Conservation (phyloP, 2,797 vertebrate species). For the Hoplostethus mediterraneus region DNA sequence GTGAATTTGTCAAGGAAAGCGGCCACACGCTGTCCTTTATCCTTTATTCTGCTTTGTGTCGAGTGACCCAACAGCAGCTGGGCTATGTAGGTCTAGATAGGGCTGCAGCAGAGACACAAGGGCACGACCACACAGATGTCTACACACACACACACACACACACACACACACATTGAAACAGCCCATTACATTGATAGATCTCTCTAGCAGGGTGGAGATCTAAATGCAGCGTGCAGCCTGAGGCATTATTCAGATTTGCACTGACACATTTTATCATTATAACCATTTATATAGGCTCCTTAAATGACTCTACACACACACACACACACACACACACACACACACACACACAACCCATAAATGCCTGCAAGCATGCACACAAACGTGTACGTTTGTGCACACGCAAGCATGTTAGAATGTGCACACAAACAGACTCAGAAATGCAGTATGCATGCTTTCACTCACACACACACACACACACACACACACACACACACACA, state of each 20-base stretch:
- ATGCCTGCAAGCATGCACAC: neutral
- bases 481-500: neutral
- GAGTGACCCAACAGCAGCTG: too few relatives aligned
- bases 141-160: constrained; percentile 3
- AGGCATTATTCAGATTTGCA: constrained; percentile 61
- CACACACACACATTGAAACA: constrained; percentile 44
- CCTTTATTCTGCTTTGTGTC: too few relatives aligned
- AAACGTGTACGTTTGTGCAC: too few relatives aligned
- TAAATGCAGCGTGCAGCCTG: constrained; percentile 56
- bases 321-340: constrained; percentile 6
- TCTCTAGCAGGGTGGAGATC: constrained; percentile 39
- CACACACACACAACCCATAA: neutral
- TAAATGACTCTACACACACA: constrained; percentile 36
- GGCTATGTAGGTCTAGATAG: too few relatives aligned
- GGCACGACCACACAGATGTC: constrained; percentile 1
- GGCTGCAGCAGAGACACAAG: neutral
- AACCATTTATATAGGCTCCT: constrained; percentile 38
- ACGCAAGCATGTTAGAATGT: too few relatives aligned
- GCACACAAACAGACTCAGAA: neutral
- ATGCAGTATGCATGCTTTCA: too few relatives aligned
- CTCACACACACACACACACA: neutral
- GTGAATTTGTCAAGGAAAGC: too few relatives aligned
- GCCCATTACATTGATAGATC: constrained; percentile 61
- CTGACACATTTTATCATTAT: constrained; percentile 57
- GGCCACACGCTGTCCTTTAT: too few relatives aligned